A percentile compares a stretch with the other conserved stretches of the same genome.
Evolutionary conservation across 2,888 invertebrate genomes (phyloP).

Genomic region (Spilarctia lutea): DNA sequence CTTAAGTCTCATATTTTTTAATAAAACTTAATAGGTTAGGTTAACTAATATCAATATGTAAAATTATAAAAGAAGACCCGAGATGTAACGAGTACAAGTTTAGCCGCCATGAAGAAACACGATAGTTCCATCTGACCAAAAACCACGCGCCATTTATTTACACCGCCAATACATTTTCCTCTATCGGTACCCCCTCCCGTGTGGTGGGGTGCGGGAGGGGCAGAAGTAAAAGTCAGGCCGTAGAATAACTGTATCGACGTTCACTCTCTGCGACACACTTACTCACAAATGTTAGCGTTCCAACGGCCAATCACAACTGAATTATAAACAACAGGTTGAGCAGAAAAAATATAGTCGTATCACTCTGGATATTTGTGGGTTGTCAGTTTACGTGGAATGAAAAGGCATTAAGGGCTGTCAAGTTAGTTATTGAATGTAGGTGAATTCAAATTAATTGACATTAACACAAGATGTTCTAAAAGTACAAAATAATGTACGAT

Average conservation of each 20-base stretch:
- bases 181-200: slow-evolving; percentile 4
- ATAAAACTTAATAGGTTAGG: background rate
- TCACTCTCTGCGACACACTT: slow-evolving; percentile 77
- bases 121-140: background rate
- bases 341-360: slow-evolving; percentile 6
- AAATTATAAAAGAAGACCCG: background rate
- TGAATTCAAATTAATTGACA: background rate
- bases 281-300: slow-evolving; percentile 39
- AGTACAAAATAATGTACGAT: no score
- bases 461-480: background rate
- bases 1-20: background rate
- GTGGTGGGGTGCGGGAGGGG: slow-evolving; percentile 43
- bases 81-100: background rate
- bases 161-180: slow-evolving; percentile 16
- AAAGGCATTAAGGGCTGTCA: background rate
- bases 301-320: slow-evolving; percentile 41
- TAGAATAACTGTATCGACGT: slow-evolving; percentile 76
- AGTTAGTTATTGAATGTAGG: slow-evolving; percentile 2
- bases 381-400: slow-evolving; percentile 11
- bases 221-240: slow-evolving; percentile 81
- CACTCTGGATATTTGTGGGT: background rate
- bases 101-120: background rate
- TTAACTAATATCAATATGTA: background rate
- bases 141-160: slow-evolving; percentile 14
- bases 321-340: slow-evolving; percentile 29